Evolutionary conservation across 1,140 invertebrate species (phyloP).

Genomic region (Brachionus paranguensis): DNA sequence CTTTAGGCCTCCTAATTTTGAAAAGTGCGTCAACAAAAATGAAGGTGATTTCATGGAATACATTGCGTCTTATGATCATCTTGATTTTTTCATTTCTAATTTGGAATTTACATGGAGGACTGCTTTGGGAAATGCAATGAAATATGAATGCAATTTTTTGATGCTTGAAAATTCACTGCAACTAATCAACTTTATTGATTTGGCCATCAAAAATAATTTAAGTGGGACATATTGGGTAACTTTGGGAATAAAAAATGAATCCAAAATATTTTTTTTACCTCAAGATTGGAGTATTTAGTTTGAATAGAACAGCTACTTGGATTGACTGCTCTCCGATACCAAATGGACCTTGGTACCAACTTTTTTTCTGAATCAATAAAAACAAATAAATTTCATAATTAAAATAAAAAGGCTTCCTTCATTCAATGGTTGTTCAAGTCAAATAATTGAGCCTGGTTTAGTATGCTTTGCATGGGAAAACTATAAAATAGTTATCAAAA

Average conservation of each 20-base stretch:
- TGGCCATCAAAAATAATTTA: background rate
- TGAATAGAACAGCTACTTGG: background rate
- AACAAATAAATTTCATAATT: background rate
- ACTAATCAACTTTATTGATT: background rate
- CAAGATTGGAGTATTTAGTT: background rate
- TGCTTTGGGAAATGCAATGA: background rate
- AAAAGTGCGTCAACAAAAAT: background rate
- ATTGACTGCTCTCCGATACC: background rate
- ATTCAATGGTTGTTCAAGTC: background rate
- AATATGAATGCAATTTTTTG: background rate
- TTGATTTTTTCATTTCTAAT: background rate
- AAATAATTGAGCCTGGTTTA: background rate
- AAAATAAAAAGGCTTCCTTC: background rate
- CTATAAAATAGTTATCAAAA: background rate
- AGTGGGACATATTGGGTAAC: background rate
- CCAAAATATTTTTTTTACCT: background rate
- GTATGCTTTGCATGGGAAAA: background rate
- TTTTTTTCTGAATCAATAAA: too few species aligned
- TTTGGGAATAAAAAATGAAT: background rate
- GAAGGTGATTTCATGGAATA: background rate
- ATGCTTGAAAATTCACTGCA: background rate
- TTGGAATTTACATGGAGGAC: background rate
- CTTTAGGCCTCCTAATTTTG: background rate
- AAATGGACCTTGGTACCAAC: background rate
- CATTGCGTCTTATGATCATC: background rate